Conservation (phyloP, 2,888 invertebrate genomes). For the Chloroclysta siterata region DNA sequence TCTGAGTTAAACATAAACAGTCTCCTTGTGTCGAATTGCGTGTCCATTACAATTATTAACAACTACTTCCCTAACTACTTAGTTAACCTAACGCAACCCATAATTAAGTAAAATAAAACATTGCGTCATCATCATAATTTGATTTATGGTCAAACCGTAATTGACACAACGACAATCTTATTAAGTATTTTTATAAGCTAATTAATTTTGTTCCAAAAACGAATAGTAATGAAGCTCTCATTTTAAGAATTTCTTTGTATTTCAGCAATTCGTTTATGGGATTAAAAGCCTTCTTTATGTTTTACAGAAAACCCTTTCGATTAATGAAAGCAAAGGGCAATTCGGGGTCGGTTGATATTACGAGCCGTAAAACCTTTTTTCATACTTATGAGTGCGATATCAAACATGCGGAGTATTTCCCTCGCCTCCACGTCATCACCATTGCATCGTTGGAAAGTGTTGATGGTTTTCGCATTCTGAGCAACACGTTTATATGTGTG, state of each 20-base stretch:
- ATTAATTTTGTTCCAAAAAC: conserved; percentile 18
- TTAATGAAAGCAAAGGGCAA: conserved; percentile 55
- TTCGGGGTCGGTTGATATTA: conserved; percentile 72
- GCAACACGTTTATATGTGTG: conserved; percentile 3
- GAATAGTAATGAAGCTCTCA: conserved; percentile 20
- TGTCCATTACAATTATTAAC: not conserved
- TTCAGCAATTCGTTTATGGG: conserved; percentile 33
- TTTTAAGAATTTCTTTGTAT: conserved; percentile 19
- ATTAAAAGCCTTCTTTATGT: conserved; percentile 45
- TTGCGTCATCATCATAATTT: conserved; percentile 35
- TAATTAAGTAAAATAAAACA: conserved; percentile 38
- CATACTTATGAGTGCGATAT: conserved; percentile 57
- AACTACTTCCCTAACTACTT: not conserved
- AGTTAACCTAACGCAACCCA: conserved; percentile 25
- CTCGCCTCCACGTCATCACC: conserved; percentile 28
- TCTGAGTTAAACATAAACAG: not conserved
- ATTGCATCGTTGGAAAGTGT: conserved; percentile 20
- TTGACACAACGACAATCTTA: conserved; percentile 26
- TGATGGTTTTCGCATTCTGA: conserved; percentile 6
- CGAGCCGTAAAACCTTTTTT: conserved; percentile 69
- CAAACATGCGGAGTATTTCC: conserved; percentile 47
- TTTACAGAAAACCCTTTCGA: conserved; percentile 45
- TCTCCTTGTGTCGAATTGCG: conserved; percentile 21
- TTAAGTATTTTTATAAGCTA: conserved; percentile 21
- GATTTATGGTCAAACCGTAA: conserved; percentile 23